These are phyloP conservation scores for Coreoperca whiteheadi DNA, from an alignment of 2,113 vertebrate species.

Conservation along the genomic window DNA sequence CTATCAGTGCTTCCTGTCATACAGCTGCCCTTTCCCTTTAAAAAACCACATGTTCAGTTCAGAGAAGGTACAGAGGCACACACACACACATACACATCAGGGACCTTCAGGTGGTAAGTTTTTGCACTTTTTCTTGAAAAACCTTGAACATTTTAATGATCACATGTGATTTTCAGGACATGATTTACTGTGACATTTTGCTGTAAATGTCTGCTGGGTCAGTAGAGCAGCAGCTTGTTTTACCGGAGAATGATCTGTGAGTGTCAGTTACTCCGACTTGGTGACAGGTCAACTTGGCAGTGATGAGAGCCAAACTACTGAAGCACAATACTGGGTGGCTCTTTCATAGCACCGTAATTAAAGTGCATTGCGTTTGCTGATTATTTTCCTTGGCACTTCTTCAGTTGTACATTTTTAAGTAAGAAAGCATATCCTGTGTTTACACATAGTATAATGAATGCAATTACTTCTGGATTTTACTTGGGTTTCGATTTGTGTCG, in stretches of 20 bases:
- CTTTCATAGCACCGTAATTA: constrained; percentile 68
- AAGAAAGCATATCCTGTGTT: constrained; percentile 27
- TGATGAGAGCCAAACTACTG: constrained; percentile 57
- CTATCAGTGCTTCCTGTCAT: constrained; percentile 76
- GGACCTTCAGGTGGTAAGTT: constrained; percentile 36
- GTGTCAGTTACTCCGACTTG: constrained; percentile 57
- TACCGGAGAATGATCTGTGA: constrained; percentile 27
- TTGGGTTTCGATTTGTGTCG: neutral
- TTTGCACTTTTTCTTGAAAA: neutral
- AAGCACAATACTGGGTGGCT: constrained; percentile 25
- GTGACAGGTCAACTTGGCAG: constrained; percentile 55
- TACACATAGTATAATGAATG: constrained; percentile 18
- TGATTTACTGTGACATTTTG: constrained; percentile 5
- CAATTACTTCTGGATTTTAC: neutral
- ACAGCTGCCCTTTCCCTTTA: constrained; percentile 39
- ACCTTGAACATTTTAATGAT: neutral
- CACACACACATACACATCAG: constrained; percentile 6
- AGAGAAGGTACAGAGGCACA: constrained; percentile 37
- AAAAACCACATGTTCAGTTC: constrained; percentile 70
- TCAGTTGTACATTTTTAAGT: constrained; percentile 32
- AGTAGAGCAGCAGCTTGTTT: constrained; percentile 30
- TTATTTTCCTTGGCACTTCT: constrained; percentile 41
- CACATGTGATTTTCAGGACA: neutral
- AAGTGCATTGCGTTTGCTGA: constrained; percentile 59
- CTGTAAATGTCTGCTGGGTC: constrained; percentile 22